Percentiles rank a stretch among this genome's conserved stretches.
phyloP scores from a whole-genome alignment of 2,888 invertebrate species.

The Macrosoma leucophasiata region DNA sequence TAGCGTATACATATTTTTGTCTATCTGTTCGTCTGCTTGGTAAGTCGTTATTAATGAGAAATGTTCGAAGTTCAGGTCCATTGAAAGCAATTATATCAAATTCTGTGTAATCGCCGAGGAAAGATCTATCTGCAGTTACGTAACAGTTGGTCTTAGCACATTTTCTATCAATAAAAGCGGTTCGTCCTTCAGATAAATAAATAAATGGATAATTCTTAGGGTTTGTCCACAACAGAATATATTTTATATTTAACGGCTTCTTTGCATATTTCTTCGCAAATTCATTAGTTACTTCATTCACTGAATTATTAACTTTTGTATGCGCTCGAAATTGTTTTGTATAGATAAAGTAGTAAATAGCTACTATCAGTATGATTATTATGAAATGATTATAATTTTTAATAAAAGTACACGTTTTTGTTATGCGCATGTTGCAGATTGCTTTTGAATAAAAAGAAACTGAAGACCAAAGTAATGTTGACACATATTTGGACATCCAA shows the following conservation, averaged over 20 bases:
- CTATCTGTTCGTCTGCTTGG: conserved; percentile 32
- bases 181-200: conserved; percentile 42
- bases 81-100: conserved; percentile 50
- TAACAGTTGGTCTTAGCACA: conserved; percentile 50
- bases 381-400: too few species aligned
- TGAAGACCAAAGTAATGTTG: too few species aligned
- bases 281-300: too few species aligned
- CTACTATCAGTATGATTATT: too few species aligned
- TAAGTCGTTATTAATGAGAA: conserved; percentile 27
- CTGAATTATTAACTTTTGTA: too few species aligned
- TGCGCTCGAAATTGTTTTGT: too few species aligned
- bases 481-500: too few species aligned
- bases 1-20: conserved; percentile 53
- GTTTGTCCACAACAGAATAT: conserved; percentile 52
- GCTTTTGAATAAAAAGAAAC: too few species aligned
- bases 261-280: too few species aligned
- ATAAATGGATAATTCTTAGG: conserved; percentile 37
- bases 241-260: conserved; percentile 33
- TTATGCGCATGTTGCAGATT: too few species aligned
- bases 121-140: conserved; percentile 40
- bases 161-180: conserved; percentile 37
- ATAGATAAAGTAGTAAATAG: too few species aligned
- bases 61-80: conserved; percentile 37
- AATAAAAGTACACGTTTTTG: too few species aligned
- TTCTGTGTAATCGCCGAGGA: conserved; percentile 35